Conservation (phyloP, 2,888 invertebrate species). For the Cephus rjabovi region DNA sequence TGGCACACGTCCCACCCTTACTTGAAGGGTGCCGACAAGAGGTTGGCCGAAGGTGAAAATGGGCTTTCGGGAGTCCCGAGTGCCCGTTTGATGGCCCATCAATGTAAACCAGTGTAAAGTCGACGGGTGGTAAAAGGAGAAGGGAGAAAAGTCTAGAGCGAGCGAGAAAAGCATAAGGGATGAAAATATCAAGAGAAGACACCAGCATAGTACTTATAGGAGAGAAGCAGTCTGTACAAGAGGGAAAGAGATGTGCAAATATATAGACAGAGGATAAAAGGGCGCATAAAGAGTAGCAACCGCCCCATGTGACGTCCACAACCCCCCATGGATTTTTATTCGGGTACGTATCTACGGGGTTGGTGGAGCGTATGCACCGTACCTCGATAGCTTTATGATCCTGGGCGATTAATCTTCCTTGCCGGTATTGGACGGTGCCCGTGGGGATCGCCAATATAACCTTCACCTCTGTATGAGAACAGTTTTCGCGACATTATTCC, state of each 20-base stretch:
- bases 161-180: background rate
- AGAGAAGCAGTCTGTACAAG: too few species aligned
- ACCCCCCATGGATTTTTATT: conserved; percentile 1
- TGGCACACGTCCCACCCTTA: too few species aligned
- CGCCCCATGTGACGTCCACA: background rate
- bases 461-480: background rate
- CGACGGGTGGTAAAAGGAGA: conserved; percentile 22
- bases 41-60: conserved; percentile 41
- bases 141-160: background rate
- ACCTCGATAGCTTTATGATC: conserved; percentile 48
- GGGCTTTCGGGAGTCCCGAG: conserved; percentile 48
- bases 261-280: background rate
- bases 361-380: conserved; percentile 11
- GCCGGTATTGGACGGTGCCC: conserved; percentile 46
- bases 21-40: conserved; percentile 13
- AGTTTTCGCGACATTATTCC: conserved; percentile 14
- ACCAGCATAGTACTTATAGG: too few species aligned
- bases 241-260: background rate
- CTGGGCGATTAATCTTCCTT: conserved; percentile 58
- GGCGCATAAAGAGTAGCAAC: background rate
- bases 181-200: too few species aligned
- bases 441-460: conserved; percentile 49
- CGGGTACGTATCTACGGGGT: background rate
- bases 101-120: conserved; percentile 59
- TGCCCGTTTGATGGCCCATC: conserved; percentile 56